phyloP scores from a whole-genome alignment of 2,797 vertebrate genomes.

The Eremophila alpestris region DNA sequence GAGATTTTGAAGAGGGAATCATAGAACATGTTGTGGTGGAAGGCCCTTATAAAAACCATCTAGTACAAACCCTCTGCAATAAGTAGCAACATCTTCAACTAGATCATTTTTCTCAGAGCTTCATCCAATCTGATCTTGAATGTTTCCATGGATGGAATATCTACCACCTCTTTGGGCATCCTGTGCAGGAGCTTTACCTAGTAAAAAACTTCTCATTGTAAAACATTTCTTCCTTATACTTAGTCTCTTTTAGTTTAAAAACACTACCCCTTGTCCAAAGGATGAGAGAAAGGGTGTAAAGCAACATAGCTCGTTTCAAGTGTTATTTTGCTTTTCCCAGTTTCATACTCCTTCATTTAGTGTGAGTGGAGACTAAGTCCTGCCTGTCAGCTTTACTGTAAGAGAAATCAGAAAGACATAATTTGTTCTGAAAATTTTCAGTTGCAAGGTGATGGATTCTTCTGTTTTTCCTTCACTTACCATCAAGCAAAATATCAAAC shows the following conservation, averaged over 20 bases:
- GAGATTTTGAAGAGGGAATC: not conserved
- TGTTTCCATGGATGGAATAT: not conserved
- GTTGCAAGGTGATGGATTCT: not conserved
- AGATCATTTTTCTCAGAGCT: not conserved
- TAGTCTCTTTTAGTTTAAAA: not conserved
- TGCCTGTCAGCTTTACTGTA: not conserved
- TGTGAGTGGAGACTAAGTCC: not conserved
- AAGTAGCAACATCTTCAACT: not conserved
- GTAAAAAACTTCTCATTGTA: not conserved
- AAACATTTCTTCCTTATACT: not conserved
- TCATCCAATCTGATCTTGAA: not conserved
- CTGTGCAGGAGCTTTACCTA: not conserved
- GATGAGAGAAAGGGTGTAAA: not conserved
- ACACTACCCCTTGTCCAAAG: not conserved
- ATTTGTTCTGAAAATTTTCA: not conserved
- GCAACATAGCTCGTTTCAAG: not conserved
- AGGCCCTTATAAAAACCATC: not conserved
- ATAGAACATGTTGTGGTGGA: not conserved
- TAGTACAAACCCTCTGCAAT: not conserved
- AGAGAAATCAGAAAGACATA: not conserved
- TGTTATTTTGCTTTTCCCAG: not conserved
- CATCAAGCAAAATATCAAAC: not conserved
- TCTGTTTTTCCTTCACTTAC: not conserved
- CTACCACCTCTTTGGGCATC: not conserved
- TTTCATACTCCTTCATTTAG: not conserved